Conservation (phyloP, 1,140 invertebrate species). For the Caenorhabditis inopinata region DNA sequence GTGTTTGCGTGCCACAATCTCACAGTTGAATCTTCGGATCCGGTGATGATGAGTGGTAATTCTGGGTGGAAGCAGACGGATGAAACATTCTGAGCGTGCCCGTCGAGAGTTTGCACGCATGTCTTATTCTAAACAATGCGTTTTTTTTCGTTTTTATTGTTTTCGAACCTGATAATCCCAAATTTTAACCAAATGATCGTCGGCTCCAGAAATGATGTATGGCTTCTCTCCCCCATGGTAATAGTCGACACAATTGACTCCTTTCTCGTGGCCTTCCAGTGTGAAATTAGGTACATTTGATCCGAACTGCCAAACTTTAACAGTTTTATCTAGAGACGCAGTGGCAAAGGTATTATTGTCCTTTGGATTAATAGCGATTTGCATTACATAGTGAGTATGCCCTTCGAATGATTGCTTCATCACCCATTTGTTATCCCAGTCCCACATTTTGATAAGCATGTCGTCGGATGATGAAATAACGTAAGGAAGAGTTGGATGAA, state of each 20-base stretch:
- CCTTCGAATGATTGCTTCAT: constrained; percentile 96
- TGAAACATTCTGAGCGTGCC: constrained; percentile 93
- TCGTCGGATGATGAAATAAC: constrained; percentile 97
- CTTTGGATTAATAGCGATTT: constrained; percentile 98
- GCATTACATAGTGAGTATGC: constrained; percentile 99
- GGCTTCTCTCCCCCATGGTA: constrained; percentile 99
- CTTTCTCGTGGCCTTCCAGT: constrained; percentile 95
- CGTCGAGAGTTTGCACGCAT: constrained; percentile 96
- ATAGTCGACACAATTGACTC: constrained; percentile 98
- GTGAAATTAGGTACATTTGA: constrained; percentile 97
- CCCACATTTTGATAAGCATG: constrained; percentile 98
- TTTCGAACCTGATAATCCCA: constrained; percentile 84
- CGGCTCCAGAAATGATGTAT: constrained; percentile 96
- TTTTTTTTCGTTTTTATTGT: background rate
- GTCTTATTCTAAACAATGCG: constrained; percentile 79
- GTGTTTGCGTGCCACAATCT: constrained; percentile 97
- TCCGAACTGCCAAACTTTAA: constrained; percentile 95
- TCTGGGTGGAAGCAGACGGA: constrained; percentile 89
- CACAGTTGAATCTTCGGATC: constrained; percentile 92
- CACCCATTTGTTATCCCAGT: constrained; percentile 97
- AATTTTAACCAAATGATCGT: constrained; percentile 94
- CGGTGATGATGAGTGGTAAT: constrained; percentile 91
- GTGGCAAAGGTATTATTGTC: constrained; percentile 99
- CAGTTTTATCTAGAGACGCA: constrained; percentile 91
- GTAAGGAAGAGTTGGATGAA: constrained; percentile 95